Evolutionary conservation across 2,888 invertebrate species (phyloP), one percentile per base, ranked within the genome.

Genomic region (Dyspetes luteomarginatus): DNA sequence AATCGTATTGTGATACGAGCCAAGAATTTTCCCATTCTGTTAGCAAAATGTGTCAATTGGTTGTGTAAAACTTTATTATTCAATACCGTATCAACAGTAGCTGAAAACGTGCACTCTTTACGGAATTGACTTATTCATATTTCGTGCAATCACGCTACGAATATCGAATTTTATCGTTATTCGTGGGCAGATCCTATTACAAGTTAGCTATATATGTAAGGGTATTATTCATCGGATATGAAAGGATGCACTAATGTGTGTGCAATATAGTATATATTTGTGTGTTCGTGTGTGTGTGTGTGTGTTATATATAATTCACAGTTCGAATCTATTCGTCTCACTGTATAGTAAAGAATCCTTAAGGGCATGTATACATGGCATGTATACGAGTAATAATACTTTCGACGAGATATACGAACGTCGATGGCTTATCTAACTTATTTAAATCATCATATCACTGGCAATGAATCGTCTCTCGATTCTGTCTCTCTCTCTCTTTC

Each of bases 401-500:
- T 36, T 50, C 15, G 69, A 36, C n/a, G 24, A 65, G 72, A 72
- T 68, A 45, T 55, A 55, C 19, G 56, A 55, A 48, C 68, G 73
- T 76, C 80, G 75, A 80, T 67, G 48, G 62, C 62, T 72, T 80
- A 64, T 50, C 77, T 56, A 69, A 65, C 73, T 77, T 80, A 36
- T 19, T 48, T 56, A 73, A 81, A 81, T 81, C 68, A 64, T 68
- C 77, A 64, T 48, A 77, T 77, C 68, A 68, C 45, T 56, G 56
- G 77, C 73, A 73, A 81, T 81, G 81, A 77, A 81, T 81, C 81
- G 73, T 73, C 60, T 45, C 64, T 26, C 17, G 50, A 19, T n/a
- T n/a, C n/a, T n/a, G n/a, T 36, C 36, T 36, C 36, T 60, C 73
- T 64, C 73, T 52, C 62, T 30, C 41, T 36, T 4, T 36, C 36